phyloP scores from a whole-genome alignment of 2,113 vertebrate genomes.

The Pseudolaguvia tuberculata region DNA sequence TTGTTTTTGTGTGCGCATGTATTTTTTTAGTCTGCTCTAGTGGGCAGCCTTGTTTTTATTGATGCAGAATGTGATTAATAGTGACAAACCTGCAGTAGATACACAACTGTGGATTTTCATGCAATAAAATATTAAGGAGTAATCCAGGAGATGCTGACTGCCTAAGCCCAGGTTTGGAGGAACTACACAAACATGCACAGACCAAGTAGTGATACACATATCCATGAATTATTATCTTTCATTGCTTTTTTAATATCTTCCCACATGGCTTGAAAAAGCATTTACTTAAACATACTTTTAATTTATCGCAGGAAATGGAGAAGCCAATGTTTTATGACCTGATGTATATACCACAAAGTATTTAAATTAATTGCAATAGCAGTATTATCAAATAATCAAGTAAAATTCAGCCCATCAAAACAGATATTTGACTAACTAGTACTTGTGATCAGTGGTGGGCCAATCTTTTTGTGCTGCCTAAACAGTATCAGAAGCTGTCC shows the following conservation, averaged over 20 bases:
- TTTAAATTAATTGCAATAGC: slow-evolving; percentile 39
- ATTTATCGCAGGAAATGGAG: slow-evolving; percentile 50
- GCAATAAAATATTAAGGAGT: slow-evolving; percentile 74
- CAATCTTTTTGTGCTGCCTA: too few relatives aligned
- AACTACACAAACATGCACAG: slow-evolving; percentile 23
- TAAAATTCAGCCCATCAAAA: slow-evolving; percentile 32
- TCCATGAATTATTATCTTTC: slow-evolving; percentile 62
- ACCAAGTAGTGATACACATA: slow-evolving; percentile 42
- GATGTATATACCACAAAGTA: slow-evolving; percentile 36
- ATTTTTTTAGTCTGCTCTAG: slow-evolving; percentile 9
- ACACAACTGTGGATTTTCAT: slow-evolving; percentile 65
- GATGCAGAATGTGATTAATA: slow-evolving; percentile 64
- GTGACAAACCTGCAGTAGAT: slow-evolving; percentile 60
- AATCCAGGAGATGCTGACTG: slow-evolving; percentile 68
- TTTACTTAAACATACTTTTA: slow-evolving; percentile 70
- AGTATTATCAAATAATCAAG: slow-evolving; percentile 55
- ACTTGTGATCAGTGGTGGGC: too few relatives aligned
- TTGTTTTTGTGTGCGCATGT: slow-evolving; percentile 17
- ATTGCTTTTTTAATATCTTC: slow-evolving; percentile 70
- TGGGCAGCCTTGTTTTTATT: slow-evolving; percentile 55
- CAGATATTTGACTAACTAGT: too few relatives aligned
- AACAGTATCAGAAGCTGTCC: too few relatives aligned
- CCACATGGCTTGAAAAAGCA: slow-evolving; percentile 64
- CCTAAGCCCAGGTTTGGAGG: slow-evolving; percentile 66
- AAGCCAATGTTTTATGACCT: slow-evolving; percentile 47